Base-by-base conservation (phyloP, 1,140 invertebrate genomes). In the Ceratosolen solmsi region DNA sequence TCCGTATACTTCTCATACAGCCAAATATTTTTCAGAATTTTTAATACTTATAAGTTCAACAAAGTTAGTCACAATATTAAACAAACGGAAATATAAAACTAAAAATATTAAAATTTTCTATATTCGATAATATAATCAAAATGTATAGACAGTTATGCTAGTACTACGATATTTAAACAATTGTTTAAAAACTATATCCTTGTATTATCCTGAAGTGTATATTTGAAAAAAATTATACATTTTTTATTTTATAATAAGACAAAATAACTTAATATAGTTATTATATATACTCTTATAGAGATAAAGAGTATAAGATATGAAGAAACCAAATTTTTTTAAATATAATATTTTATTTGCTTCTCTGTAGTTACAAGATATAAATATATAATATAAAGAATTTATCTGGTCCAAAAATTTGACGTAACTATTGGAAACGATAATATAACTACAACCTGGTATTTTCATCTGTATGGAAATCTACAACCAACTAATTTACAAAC, bases 331-430 rank as follows among this genome's bases (percentile, higher is more conserved):
- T n/a, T n/a, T n/a, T 25, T 58, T 25, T 58, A 58, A 9, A 15
- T 63, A 30, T 63, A 0, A 33, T 1, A 63, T 33, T 25, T 58
- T 70, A 25, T 70, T 9, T 25, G 2, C 27, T 17, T 41, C 25
- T 22, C 9, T 60, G 13, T 65, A 89, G 88, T 56, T 89, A 9
- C 41, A 86, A 83, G 86, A 87, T 7, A 75, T 89, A 0, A 87
- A 88, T 82, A 56, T 89, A 9, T 9, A 58, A n/a, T 27, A 84
- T 0, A 70, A 83, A 4, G 89, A 92, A 72, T 79, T 79, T 9
- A 82, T 79, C 71, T 91, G 86, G 84, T 89, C 88, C 0, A 85
- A 76, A 49, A 92, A 92, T 68, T 88, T 92, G 17, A 91, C 92
- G 70, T 86, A 88, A 58, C 87, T 86, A 17, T 87, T 92, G 27